Percentiles rank a stretch among this genome's conserved stretches.
These are phyloP conservation scores for Adelognathus sp. DNA, from an alignment of 2,888 invertebrate genomes.

Conservation along the genomic window DNA sequence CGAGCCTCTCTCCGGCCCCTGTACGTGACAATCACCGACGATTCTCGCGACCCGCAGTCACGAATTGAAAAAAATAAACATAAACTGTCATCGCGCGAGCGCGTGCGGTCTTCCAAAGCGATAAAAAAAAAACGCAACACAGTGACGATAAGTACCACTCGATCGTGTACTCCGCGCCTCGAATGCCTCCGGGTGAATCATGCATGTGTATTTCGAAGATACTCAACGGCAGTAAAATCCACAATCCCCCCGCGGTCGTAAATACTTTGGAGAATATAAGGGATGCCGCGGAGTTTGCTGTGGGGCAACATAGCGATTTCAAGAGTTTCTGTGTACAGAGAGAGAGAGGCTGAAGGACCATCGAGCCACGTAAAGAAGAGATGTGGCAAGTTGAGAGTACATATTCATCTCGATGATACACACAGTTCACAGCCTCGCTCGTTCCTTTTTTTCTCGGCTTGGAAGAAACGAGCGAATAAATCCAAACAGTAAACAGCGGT, in stretches of 20 bases:
- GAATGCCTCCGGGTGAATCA: conserved; percentile 21
- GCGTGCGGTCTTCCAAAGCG: not conserved
- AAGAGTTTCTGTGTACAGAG: not conserved
- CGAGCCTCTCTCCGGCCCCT: not conserved
- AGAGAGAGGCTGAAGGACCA: not conserved
- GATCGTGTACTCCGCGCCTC: not conserved
- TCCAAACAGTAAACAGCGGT: conserved; percentile 76
- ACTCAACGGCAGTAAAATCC: not conserved
- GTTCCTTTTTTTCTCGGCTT: not conserved
- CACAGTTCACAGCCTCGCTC: not conserved
- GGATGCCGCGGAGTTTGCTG: not conserved
- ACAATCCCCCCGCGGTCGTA: not conserved
- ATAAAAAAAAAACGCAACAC: not conserved
- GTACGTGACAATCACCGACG: conserved; percentile 13
- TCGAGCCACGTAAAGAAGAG: not conserved
- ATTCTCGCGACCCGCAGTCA: not conserved
- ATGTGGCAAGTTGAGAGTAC: conserved; percentile 6
- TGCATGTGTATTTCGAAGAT: not conserved
- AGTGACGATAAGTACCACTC: not conserved
- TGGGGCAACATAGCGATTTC: not conserved
- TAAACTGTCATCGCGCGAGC: not conserved
- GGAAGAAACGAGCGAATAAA: conserved; percentile 68
- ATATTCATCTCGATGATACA: conserved; percentile 38
- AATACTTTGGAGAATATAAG: not conserved
- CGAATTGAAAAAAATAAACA: not conserved